phyloP scores from a whole-genome alignment of 1,140 invertebrate genomes.

The Calliopsis andreniformis region DNA sequence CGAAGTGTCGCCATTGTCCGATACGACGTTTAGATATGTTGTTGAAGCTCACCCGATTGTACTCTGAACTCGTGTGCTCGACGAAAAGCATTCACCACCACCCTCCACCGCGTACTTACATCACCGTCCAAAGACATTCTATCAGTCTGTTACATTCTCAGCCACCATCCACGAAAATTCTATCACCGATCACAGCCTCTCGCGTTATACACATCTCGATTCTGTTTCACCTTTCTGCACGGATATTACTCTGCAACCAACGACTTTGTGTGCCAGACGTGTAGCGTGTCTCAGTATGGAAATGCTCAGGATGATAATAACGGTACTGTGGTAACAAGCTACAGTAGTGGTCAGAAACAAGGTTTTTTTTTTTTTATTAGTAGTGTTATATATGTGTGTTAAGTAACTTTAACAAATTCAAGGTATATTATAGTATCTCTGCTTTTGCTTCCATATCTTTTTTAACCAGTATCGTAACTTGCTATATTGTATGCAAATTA shows the following conservation, averaged over 20 bases:
- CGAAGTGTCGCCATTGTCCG: neutral
- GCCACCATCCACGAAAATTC: conserved; percentile 10
- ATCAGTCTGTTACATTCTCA: conserved; percentile 9
- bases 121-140: conserved; percentile 46
- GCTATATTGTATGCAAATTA: too few relatives aligned
- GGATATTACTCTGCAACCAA: conserved; percentile 38
- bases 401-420: too few relatives aligned
- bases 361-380: neutral
- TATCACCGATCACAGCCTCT: conserved; percentile 17
- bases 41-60: conserved; percentile 8
- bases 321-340: neutral
- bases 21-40: conserved; percentile 1
- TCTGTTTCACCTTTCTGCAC: conserved; percentile 50
- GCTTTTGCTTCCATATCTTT: too few relatives aligned
- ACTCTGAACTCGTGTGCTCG: conserved; percentile 26
- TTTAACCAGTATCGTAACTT: too few relatives aligned
- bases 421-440: too few relatives aligned
- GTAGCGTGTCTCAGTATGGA: neutral
- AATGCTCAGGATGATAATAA: conserved; percentile 19
- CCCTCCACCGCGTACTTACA: conserved; percentile 45
- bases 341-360: too few relatives aligned
- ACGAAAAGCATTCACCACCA: conserved; percentile 31
- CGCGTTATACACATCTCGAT: conserved; percentile 28
- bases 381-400: neutral
- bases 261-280: conserved; percentile 6